Evolutionary conservation across 2,888 invertebrate species (phyloP).

Genomic region (Mythimna lalbum): DNA sequence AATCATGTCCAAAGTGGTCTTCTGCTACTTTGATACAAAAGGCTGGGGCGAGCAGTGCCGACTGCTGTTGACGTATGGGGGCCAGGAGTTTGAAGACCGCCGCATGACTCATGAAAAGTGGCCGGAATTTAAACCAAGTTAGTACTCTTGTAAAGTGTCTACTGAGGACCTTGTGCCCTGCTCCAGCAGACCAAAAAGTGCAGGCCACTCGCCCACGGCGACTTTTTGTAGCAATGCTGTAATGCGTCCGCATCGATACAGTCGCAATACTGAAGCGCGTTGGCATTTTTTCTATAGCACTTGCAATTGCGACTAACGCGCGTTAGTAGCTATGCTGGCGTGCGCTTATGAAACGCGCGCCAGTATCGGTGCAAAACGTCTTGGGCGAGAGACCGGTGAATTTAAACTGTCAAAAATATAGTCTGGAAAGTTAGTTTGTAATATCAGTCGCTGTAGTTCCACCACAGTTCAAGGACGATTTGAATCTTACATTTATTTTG

Average conservation of each 20-base stretch:
- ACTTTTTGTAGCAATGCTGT: too few species aligned
- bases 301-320: too few species aligned
- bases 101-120: slow-evolving; percentile 87
- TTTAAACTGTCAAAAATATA: too few species aligned
- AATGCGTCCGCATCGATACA: too few species aligned
- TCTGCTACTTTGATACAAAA: slow-evolving; percentile 91
- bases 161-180: background rate
- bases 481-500: background rate
- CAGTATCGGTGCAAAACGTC: too few species aligned
- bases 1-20: slow-evolving; percentile 85
- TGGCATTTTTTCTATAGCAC: too few species aligned
- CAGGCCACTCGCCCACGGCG: too few species aligned
- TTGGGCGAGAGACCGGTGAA: too few species aligned
- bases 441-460: background rate
- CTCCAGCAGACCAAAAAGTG: background rate
- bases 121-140: slow-evolving; percentile 77
- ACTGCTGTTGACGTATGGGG: slow-evolving; percentile 91
- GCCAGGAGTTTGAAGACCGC: slow-evolving; percentile 91
- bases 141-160: slow-evolving; percentile 7
- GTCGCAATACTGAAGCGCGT: too few species aligned
- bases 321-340: too few species aligned
- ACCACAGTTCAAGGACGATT: background rate
- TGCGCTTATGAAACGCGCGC: too few species aligned
- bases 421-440: background rate
- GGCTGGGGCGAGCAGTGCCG: slow-evolving; percentile 91